Percentiles rank a stretch among this genome's conserved stretches.
These are phyloP conservation scores for Acanthis flammea DNA, from an alignment of 2,797 vertebrate species.

Conservation along the genomic window DNA sequence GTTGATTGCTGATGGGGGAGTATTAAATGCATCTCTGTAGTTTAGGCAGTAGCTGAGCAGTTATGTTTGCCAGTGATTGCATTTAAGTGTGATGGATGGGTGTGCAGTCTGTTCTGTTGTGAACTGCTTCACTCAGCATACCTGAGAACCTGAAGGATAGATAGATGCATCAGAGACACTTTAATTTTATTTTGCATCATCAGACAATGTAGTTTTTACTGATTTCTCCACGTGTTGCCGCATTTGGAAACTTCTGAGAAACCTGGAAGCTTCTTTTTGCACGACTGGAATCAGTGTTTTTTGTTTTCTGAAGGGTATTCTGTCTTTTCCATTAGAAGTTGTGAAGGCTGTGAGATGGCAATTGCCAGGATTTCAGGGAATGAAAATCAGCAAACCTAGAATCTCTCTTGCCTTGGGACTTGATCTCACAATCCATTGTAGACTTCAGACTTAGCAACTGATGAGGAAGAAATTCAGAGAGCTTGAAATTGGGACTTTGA, in stretches of 20 bases:
- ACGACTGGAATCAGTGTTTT: not conserved
- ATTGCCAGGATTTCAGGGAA: not conserved
- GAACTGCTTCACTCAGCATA: constrained; percentile 1
- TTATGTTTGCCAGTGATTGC: constrained; percentile 55
- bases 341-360: not conserved
- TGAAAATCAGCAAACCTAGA: not conserved
- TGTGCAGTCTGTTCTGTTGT: constrained; percentile 17
- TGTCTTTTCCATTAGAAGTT: not conserved
- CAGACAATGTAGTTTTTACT: not conserved
- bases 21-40: constrained; percentile 51
- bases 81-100: constrained; percentile 61
- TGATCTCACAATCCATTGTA: not conserved
- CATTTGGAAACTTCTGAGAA: constrained; percentile 18
- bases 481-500: not conserved
- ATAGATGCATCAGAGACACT: not conserved
- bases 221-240: not conserved
- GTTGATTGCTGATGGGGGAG: constrained; percentile 71
- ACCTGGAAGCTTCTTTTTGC: not conserved
- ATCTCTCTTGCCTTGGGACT: not conserved
- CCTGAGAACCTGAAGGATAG: not conserved
- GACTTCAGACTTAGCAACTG: not conserved
- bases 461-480: not conserved
- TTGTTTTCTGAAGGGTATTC: not conserved
- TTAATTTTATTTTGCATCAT: constrained; percentile 55
- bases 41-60: constrained; percentile 16